Percentiles rank a stretch among this genome's conserved stretches.
Evolutionary conservation across 35 echinoderm and acorn worm species (phyloP).

Genomic region (Diadema setosum): DNA sequence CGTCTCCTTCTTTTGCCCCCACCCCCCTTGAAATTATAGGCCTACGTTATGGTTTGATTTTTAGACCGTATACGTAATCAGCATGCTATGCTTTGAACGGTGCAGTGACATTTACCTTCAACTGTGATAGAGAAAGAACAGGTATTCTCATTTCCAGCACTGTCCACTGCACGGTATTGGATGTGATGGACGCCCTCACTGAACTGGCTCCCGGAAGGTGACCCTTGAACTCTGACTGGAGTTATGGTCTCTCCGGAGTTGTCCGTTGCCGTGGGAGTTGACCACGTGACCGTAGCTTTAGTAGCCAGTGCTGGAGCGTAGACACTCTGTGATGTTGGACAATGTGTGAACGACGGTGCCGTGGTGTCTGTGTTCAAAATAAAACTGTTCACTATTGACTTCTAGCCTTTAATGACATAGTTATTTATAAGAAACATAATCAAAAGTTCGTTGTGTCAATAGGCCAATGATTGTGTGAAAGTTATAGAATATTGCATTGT

Average conservation of each 20-base stretch:
- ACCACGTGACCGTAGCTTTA: neutral
- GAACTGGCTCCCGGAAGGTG: neutral
- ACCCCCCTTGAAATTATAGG: too few relatives aligned
- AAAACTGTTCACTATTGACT: neutral
- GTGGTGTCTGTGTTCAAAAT: neutral
- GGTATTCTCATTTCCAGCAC: conserved; percentile 8
- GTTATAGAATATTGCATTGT: too few relatives aligned
- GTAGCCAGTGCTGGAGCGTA: neutral
- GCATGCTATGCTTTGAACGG: too few relatives aligned
- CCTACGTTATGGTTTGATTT: too few relatives aligned
- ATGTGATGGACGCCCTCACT: neutral
- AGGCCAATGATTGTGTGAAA: too few relatives aligned
- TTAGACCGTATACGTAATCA: too few relatives aligned
- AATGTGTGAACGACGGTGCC: conserved; percentile 16
- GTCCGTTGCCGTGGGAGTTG: conserved; percentile 30
- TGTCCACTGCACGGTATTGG: conserved; percentile 5
- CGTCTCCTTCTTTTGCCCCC: too few relatives aligned
- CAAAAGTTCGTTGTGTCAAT: neutral
- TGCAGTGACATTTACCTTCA: neutral
- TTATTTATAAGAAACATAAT: neutral
- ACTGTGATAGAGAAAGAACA: conserved; percentile 50
- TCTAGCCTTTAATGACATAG: neutral
- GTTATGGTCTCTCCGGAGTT: conserved; percentile 41
- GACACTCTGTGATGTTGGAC: neutral
- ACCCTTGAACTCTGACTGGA: neutral